Evolutionary conservation across 1,140 invertebrate species (phyloP), one percentile per base, ranked within the genome.

Genomic region (Ruditapes philippinarum): DNA sequence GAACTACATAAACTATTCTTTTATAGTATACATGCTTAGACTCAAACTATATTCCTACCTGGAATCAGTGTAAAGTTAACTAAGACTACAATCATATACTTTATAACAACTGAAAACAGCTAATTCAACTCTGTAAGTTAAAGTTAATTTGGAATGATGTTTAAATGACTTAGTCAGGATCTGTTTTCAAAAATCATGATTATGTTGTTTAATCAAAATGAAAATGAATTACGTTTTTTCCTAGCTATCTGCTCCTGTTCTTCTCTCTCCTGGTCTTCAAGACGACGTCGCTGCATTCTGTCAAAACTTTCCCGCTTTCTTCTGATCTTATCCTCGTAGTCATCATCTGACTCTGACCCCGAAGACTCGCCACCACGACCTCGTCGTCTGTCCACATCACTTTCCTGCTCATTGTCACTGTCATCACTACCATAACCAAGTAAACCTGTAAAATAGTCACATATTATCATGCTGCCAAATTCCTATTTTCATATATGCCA

Each of bases 381-480:
- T 1, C 73, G 73, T 17, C 78, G 88, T 19, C 51, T 49, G 0
- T 88, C 85, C 11, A 89, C 91, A 49, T 62, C 83, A 4, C 86
- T 76, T 0, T 83, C 89, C 60, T 81, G 73, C 0, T 88, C 87
- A n/a, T 90, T 83, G 0, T 92, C 91, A 14, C 89, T 87, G 17
- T 91, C 91, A 92, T 92, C 93, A 54, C 90, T 91, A 33, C 92
- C 94, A 91, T 94, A 95, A 42, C 94, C 94, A 82, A 93, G 74
- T n/a, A n/a, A n/a, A 70, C 94, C 94, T 95, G 91, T 28, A 81
- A 31, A 65, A 49, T 42, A 17, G 40, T 38, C 1, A 70, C 25
- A 40, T 84, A 49, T 33, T 78, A 78, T 54, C 45, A 51, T 78
- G 17, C 31, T 12, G 42, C 5, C 73, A 42, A n/a, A n/a, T 4